phyloP scores from a whole-genome alignment of 2,888 invertebrate species.

The Alloscopus bannaensis region DNA sequence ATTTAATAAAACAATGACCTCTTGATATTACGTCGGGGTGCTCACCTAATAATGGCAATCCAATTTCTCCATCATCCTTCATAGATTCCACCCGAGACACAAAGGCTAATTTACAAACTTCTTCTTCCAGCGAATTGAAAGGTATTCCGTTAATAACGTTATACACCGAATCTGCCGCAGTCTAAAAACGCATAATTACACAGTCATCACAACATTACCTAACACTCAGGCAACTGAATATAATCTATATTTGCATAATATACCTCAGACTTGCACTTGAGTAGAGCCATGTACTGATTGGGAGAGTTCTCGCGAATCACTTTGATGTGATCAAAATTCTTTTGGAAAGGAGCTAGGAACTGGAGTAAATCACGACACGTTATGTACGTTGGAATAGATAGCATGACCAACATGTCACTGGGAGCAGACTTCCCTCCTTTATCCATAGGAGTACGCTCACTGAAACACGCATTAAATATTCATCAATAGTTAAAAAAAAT shows the following conservation, averaged over 20 bases:
- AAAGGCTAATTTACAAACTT: slow-evolving; percentile 95
- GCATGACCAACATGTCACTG: slow-evolving; percentile 90
- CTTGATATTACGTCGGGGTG: too few species aligned
- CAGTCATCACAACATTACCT: background rate
- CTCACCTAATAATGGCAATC: slow-evolving; percentile 76
- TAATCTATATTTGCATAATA: too few species aligned
- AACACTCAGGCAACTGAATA: slow-evolving; percentile 1
- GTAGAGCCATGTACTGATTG: slow-evolving; percentile 97
- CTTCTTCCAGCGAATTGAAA: slow-evolving; percentile 95
- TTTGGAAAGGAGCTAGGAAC: slow-evolving; percentile 94
- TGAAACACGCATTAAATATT: slow-evolving; percentile 75
- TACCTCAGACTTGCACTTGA: slow-evolving; percentile 84
- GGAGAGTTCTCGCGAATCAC: slow-evolving; percentile 91
- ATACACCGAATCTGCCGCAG: slow-evolving; percentile 93
- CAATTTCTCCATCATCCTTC: slow-evolving; percentile 79
- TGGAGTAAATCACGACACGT: slow-evolving; percentile 95
- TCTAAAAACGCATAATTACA: slow-evolving; percentile 76
- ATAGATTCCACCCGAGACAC: slow-evolving; percentile 94
- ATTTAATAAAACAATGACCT: background rate
- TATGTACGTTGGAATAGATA: slow-evolving; percentile 92
- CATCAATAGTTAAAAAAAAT: background rate
- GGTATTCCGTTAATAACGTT: slow-evolving; percentile 93
- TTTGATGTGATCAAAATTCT: slow-evolving; percentile 91
- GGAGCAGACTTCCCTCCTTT: slow-evolving; percentile 80
- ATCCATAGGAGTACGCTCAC: slow-evolving; percentile 84